Conservation (phyloP, 2,797 vertebrate species). For the Muraenolepis orangiensis region DNA sequence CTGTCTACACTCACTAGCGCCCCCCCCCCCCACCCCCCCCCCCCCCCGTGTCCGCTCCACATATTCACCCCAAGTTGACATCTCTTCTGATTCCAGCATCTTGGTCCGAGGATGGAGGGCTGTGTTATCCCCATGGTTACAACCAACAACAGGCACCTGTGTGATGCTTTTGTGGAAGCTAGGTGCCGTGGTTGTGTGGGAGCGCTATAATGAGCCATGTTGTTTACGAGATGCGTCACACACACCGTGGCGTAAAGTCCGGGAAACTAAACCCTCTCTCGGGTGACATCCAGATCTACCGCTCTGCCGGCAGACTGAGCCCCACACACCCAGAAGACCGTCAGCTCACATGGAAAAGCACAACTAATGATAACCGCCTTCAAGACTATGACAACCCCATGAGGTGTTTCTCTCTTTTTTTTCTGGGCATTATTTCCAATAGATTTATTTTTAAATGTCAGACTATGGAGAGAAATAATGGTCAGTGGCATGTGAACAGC, state of each 20-base stretch:
- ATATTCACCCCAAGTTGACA: neutral
- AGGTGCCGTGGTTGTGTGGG: neutral
- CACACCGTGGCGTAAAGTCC: neutral
- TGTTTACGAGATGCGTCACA: neutral
- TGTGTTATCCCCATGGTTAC: neutral
- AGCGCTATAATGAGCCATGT: neutral
- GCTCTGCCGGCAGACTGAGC: neutral
- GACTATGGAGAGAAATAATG: neutral
- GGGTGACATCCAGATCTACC: neutral
- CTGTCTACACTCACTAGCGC: too few relatives aligned
- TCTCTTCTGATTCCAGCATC: neutral
- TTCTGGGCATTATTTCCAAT: neutral
- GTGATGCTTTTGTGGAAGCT: neutral
- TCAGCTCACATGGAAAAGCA: too few relatives aligned
- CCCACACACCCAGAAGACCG: neutral
- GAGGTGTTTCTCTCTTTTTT: neutral
- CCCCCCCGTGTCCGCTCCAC: neutral
- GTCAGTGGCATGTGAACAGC: neutral
- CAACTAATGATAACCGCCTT: neutral
- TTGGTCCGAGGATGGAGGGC: neutral
- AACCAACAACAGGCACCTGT: neutral
- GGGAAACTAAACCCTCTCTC: neutral
- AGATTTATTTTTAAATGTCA: neutral
- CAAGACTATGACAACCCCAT: neutral
- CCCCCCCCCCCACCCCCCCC: too few relatives aligned